Conservation (phyloP, 2,797 vertebrate genomes). For the Phataginus tetradactyla region DNA sequence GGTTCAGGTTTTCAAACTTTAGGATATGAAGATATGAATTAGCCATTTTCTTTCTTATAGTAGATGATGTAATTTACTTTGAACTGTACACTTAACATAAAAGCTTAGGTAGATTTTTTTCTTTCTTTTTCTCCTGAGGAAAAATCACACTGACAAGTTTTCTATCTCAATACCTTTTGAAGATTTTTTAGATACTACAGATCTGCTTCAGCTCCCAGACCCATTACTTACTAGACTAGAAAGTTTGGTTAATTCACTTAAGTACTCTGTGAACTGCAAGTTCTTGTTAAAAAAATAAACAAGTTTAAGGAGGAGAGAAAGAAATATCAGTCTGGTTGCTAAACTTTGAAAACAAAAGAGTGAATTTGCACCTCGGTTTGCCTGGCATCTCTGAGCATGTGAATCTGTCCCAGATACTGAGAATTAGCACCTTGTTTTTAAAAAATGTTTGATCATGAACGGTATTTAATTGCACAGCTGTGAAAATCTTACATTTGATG, state of each 20-base stretch:
- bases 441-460: background rate
- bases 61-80: background rate
- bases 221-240: background rate
- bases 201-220: background rate
- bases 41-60: background rate
- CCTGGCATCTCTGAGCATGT: background rate
- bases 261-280: background rate
- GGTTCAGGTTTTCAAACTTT: background rate
- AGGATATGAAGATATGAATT: background rate
- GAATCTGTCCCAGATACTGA: background rate
- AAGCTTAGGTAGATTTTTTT: background rate
- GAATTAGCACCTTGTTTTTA: background rate
- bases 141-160: background rate
- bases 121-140: background rate
- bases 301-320: background rate
- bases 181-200: background rate
- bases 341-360: background rate
- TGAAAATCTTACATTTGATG: background rate
- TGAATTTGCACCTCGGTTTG: background rate
- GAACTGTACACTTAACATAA: background rate
- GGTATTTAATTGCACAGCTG: background rate
- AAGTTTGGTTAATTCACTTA: conserved; percentile 17
- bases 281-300: background rate
- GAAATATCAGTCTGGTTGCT: background rate
- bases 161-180: background rate